These are phyloP conservation scores for Azorinus chamasolen DNA, from an alignment of 2,888 invertebrate genomes.

Conservation along the genomic window DNA sequence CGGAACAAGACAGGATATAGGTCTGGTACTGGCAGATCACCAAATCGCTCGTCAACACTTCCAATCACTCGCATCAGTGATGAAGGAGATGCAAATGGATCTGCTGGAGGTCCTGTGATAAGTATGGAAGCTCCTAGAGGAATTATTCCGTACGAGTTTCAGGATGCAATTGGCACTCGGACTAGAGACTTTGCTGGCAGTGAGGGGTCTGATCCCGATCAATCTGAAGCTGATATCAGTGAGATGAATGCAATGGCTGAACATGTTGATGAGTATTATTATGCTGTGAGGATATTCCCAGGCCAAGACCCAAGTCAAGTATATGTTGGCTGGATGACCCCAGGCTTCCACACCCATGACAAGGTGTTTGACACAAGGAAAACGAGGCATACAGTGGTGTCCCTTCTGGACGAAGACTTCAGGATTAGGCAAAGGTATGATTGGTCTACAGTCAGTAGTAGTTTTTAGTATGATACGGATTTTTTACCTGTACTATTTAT, in stretches of 20 bases:
- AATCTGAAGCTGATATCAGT: constrained; percentile 80
- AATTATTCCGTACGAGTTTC: constrained; percentile 82
- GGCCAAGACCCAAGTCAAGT: constrained; percentile 98
- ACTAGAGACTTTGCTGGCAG: constrained; percentile 69
- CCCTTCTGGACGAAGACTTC: constrained; percentile 87
- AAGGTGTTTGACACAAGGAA: constrained; percentile 85
- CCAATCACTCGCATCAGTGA: constrained; percentile 67
- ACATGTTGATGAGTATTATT: constrained; percentile 98
- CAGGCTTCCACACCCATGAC: constrained; percentile 91
- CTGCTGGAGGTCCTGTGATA: constrained; percentile 63
- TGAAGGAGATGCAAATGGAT: constrained; percentile 62
- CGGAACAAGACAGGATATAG: constrained; percentile 63
- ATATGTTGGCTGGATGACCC: constrained; percentile 99
- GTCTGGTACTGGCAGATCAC: constrained; percentile 55
- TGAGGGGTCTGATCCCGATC: constrained; percentile 80
- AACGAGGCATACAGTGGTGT: constrained; percentile 84
- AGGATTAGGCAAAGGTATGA: constrained; percentile 89
- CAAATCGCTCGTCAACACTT: constrained; percentile 59
- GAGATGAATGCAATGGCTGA: constrained; percentile 85
- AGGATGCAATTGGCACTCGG: constrained; percentile 76
- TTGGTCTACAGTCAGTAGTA: background rate
- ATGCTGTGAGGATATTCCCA: constrained; percentile 94
- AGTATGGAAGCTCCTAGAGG: constrained; percentile 75
- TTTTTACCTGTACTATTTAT: background rate
- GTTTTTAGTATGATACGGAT: background rate